Evolutionary conservation across 2,888 invertebrate species (phyloP).

Genomic region (Achlya flavicornis): DNA sequence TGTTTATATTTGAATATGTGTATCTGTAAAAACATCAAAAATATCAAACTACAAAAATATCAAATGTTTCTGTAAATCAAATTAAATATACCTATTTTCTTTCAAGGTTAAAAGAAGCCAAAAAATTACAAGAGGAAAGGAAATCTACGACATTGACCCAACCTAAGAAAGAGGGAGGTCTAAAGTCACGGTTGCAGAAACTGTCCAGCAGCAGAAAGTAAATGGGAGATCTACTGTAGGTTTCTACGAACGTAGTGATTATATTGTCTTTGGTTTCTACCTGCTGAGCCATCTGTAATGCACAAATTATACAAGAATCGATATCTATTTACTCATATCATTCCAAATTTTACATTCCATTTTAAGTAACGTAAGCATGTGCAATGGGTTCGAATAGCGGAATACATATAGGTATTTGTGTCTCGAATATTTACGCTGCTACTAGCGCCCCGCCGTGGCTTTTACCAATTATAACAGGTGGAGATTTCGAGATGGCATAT

Average conservation of each 20-base stretch:
- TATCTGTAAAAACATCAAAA: no score
- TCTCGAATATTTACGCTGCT: not conserved
- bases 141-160: slow-evolving; percentile 80
- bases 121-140: slow-evolving; percentile 83
- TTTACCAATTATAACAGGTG: no score
- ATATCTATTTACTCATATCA: slow-evolving; percentile 15
- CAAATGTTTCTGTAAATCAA: not conserved
- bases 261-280: no score
- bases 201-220: slow-evolving; percentile 72
- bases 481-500: no score
- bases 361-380: not conserved
- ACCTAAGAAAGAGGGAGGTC: slow-evolving; percentile 86
- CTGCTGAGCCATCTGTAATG: slow-evolving; percentile 21
- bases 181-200: slow-evolving; percentile 86
- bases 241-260: no score
- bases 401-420: not conserved
- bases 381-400: not conserved
- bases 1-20: no score
- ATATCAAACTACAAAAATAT: no score
- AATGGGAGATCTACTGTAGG: slow-evolving; percentile 15
- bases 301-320: slow-evolving; percentile 26
- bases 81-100: slow-evolving; percentile 37
- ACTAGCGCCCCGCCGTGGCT: no score
- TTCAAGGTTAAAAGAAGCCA: slow-evolving; percentile 84
- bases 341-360: slow-evolving; percentile 33